Percentiles rank a stretch among this genome's conserved stretches.
phyloP scores from a whole-genome alignment of 37 sponge, comb jelly and placozoan genomes.

The Ianthella basta region DNA sequence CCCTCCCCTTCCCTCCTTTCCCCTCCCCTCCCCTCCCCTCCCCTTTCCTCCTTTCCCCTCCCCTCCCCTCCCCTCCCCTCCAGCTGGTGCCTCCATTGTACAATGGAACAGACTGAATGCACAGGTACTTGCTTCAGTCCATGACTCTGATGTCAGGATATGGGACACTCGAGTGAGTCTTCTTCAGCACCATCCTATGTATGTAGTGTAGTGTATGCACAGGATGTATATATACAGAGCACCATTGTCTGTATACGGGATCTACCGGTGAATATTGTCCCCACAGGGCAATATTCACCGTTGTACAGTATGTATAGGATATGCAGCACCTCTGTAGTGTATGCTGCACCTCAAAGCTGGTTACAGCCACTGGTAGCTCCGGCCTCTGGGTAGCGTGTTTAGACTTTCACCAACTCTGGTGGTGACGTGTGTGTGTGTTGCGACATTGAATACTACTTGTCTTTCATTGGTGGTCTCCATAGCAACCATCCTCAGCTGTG shows the following conservation, averaged over 20 bases:
- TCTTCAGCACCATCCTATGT: too few relatives aligned
- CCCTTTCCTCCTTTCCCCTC: too few relatives aligned
- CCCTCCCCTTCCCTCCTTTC: too few relatives aligned
- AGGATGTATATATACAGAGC: too few relatives aligned
- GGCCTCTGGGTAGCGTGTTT: background rate
- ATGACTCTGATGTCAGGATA: slow-evolving; percentile 86
- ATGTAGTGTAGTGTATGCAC: too few relatives aligned
- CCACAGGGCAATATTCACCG: too few relatives aligned
- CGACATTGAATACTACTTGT: too few relatives aligned
- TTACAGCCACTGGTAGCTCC: too few relatives aligned
- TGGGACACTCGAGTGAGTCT: slow-evolving; percentile 85
- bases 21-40: too few relatives aligned
- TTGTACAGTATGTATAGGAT: background rate
- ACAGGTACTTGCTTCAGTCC: slow-evolving; percentile 85
- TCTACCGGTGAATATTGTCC: too few relatives aligned
- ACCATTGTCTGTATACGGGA: too few relatives aligned
- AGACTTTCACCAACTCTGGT: background rate
- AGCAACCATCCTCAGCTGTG: slow-evolving; percentile 85
- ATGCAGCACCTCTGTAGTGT: background rate
- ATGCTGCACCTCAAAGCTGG: background rate
- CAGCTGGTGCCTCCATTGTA: slow-evolving; percentile 90
- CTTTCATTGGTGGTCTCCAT: background rate
- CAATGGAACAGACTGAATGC: slow-evolving; percentile 89
- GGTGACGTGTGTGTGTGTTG: background rate
- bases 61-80: background rate